Base-by-base conservation (phyloP, 2,113 vertebrate species). In the Sylvilagus bachmani region DNA sequence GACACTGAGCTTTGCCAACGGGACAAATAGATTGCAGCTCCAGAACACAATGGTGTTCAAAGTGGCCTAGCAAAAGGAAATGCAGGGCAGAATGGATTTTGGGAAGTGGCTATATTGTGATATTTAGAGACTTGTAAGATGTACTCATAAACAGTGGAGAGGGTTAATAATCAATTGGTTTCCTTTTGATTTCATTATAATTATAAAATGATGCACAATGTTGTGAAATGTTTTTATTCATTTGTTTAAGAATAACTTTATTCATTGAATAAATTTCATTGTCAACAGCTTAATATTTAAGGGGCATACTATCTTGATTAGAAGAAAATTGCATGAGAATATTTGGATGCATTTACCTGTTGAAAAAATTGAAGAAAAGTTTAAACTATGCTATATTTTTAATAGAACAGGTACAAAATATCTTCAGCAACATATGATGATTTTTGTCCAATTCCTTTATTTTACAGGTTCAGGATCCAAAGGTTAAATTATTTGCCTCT, bases 201-300 rank as follows among this genome's bases (percentile, higher is more conserved):
- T 58, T 85, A 73, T 1, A 90, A 95, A 82, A 85, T 94, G 10
- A 85, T 33, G 55, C 5, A 5, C 5, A 53, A 7, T 75, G 1
- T 27, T 88, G 80, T 95, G 0, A 77, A 83, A 88, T 10, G 10
- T 81, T 94, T 14, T 79, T 91, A 77, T 66, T 87, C 25, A 79
- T 94, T 82, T 82, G 25, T 22, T 93, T 36, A 83, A 89, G 10
- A 89, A 75, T 67, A 91, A 62, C 16, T 90, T 79, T 16, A 73
- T 70, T 95, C 22, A 66, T 16, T 81, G n/a, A 86, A 25, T 29
- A 71, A 49, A 3, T 91, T 17, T 17, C 19, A 58, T 44, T 69
- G 71, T 55, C 74, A 25, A 12, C 6, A 91, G 31, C 9, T 95
- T 91, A 61, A 44, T 90, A 61, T 81, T 88, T 92, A 77, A 29